Percentiles rank a stretch among this genome's conserved stretches.
Conservation (phyloP, 2,113 vertebrate species). For the Calypte anna region DNA sequence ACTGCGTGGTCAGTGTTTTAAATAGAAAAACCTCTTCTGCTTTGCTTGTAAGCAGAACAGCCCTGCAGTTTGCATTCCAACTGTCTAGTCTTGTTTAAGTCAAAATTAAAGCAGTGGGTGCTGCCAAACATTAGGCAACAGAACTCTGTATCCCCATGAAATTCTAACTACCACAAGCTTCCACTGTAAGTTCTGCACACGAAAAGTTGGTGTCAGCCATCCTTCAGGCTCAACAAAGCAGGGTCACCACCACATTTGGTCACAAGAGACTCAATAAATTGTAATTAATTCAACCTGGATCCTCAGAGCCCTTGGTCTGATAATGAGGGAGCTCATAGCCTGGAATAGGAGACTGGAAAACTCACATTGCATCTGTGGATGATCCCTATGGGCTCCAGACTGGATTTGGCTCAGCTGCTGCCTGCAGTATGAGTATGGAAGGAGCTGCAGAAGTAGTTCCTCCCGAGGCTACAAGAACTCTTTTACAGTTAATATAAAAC, state of each 20-base stretch:
- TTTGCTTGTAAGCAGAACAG: background rate
- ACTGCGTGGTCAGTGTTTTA: background rate
- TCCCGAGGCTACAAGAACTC: background rate
- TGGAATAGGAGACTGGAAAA: background rate
- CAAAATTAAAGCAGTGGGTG: background rate
- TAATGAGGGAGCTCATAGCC: background rate
- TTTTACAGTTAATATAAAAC: background rate
- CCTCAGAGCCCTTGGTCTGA: background rate
- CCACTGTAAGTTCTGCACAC: background rate
- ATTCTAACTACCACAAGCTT: background rate
- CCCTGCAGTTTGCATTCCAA: background rate
- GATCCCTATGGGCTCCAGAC: background rate
- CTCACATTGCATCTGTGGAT: background rate
- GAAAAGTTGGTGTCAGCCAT: background rate
- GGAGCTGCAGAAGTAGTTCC: background rate
- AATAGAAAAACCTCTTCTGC: background rate
- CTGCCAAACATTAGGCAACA: background rate
- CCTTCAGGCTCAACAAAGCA: background rate
- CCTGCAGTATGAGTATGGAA: background rate
- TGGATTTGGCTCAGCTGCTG: background rate
- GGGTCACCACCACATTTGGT: background rate
- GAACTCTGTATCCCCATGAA: background rate
- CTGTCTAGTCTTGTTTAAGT: background rate
- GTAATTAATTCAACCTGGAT: background rate
- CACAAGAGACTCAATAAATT: background rate